phyloP scores from a whole-genome alignment of 2,797 vertebrate species.

The Parotocinclus haroldoi region DNA sequence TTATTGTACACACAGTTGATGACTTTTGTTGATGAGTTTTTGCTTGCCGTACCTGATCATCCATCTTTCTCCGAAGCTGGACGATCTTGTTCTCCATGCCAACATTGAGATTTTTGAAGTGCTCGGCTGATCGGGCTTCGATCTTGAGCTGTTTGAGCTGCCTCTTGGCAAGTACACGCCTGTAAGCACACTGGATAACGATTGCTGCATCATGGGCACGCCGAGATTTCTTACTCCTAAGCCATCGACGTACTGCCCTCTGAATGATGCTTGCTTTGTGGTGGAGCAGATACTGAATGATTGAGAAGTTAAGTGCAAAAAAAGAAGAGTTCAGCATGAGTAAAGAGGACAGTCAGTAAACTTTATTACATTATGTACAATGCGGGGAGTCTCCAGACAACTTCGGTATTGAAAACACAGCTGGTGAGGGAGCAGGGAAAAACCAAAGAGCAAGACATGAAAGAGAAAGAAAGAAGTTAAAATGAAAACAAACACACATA shows the following conservation, averaged over 20 bases:
- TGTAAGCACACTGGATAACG: slow-evolving; percentile 82
- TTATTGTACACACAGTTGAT: too few species aligned
- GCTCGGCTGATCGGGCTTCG: slow-evolving; percentile 81
- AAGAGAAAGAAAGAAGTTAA: too few species aligned
- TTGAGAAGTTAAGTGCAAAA: rapidly evolving
- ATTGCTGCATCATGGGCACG: slow-evolving; percentile 71
- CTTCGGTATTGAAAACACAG: too few species aligned
- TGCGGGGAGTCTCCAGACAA: too few species aligned
- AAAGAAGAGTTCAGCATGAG: background rate
- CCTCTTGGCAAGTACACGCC: slow-evolving; percentile 73
- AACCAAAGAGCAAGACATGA: too few species aligned
- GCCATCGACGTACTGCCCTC: slow-evolving; percentile 77
- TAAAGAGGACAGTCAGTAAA: rapidly evolving
- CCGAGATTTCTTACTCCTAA: slow-evolving; percentile 69
- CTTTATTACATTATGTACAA: too few species aligned
- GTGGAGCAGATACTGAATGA: slow-evolving; percentile 78
- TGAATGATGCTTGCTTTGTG: slow-evolving; percentile 89
- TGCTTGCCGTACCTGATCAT: slow-evolving; percentile 79
- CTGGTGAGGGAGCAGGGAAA: too few species aligned
- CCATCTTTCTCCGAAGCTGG: slow-evolving; percentile 90
- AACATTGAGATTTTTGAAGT: slow-evolving; percentile 87
- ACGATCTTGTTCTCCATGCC: slow-evolving; percentile 99
- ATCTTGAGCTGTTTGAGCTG: slow-evolving; percentile 84
- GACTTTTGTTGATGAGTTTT: too few species aligned
- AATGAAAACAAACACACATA: too few species aligned